Evolutionary conservation across 2,113 vertebrate species (phyloP).

Genomic region (Ptilonorhynchus violaceus): DNA sequence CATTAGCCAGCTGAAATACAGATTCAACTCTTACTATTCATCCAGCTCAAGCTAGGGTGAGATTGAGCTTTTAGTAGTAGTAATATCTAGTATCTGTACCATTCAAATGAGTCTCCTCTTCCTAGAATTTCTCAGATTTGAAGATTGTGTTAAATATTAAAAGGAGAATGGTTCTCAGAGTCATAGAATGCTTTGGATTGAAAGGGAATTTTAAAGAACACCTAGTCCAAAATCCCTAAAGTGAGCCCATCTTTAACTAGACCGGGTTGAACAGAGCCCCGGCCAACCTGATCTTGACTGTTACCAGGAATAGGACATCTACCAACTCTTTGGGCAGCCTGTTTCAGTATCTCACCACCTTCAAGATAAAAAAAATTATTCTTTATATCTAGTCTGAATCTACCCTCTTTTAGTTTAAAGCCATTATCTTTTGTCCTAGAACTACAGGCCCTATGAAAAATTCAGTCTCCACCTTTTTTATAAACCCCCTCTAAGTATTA

Average conservation of each 20-base stretch:
- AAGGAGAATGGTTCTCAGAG: not conserved
- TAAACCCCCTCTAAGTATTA: not conserved
- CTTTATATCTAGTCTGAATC: not conserved
- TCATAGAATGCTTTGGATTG: not conserved
- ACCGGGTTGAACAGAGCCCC: accelerated
- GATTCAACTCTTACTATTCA: not conserved
- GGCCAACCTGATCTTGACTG: not conserved
- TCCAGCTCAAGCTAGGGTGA: not conserved
- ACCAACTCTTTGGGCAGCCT: not conserved
- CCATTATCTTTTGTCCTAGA: accelerated
- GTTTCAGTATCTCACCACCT: not conserved
- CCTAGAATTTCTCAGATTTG: not conserved
- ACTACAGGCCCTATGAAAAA: not conserved
- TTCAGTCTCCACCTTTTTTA: not conserved
- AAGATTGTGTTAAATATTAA: not conserved
- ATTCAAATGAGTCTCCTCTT: not conserved
- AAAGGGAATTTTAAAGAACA: not conserved
- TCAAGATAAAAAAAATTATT: not conserved
- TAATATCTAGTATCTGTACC: not conserved
- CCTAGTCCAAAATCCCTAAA: not conserved
- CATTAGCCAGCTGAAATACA: not conserved
- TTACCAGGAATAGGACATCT: not conserved
- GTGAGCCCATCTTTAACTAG: not conserved
- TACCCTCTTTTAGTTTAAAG: not conserved
- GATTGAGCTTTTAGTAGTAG: not conserved